Evolutionary conservation across 2,113 vertebrate species (phyloP).

Genomic region (Marmota flaviventris): DNA sequence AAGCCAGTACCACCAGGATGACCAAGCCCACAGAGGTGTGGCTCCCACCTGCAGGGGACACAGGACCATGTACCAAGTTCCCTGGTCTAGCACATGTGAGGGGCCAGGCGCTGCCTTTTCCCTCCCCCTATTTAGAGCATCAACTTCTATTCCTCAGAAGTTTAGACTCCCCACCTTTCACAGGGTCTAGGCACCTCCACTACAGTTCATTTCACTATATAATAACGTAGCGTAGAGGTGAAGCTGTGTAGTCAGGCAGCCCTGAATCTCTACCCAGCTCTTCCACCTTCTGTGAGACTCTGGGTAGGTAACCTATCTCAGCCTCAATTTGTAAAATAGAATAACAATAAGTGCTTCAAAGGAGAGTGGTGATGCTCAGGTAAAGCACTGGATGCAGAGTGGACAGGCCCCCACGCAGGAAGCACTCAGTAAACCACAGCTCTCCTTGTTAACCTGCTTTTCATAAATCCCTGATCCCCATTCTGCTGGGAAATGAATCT

Average conservation of each 20-base stretch:
- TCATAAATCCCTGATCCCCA: neutral
- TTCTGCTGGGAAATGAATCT: neutral
- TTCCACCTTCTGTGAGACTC: neutral
- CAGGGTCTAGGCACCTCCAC: neutral
- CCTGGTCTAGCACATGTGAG: neutral
- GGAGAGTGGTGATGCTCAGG: neutral
- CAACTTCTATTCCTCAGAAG: neutral
- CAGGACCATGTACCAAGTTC: neutral
- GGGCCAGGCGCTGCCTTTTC: neutral
- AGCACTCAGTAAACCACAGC: neutral
- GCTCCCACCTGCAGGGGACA: neutral
- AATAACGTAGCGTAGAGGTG: too few species aligned
- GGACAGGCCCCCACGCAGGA: neutral
- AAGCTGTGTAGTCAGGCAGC: too few species aligned
- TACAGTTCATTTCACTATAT: neutral
- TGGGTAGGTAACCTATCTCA: too few species aligned
- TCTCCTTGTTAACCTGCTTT: neutral
- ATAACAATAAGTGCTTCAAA: neutral
- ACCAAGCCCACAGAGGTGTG: accelerated
- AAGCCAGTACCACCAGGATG: accelerated
- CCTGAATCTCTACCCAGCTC: too few species aligned
- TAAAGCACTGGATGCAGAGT: too few species aligned
- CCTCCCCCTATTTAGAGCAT: neutral
- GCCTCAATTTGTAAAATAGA: neutral
- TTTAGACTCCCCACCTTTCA: neutral